Evolutionary conservation across 1,140 invertebrate species (phyloP), one percentile per base, ranked within the genome.

Genomic region (Zelostemma sp.): DNA sequence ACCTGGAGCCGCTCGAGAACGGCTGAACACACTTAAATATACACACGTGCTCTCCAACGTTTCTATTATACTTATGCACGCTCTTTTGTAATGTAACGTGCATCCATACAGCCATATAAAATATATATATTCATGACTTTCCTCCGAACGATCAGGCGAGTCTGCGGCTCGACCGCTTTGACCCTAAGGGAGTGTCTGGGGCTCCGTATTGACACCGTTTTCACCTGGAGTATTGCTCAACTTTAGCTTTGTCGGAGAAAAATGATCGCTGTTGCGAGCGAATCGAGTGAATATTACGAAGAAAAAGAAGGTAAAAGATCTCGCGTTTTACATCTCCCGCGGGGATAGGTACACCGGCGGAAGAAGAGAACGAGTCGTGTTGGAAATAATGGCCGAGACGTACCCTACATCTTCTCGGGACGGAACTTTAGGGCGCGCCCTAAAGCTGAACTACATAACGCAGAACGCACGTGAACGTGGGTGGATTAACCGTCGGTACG

Each of bases 301-400:
- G n/a, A n/a, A n/a, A n/a, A n/a, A n/a, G n/a, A n/a, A n/a, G n/a
- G n/a, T n/a, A n/a, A n/a, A n/a, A n/a, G n/a, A n/a, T n/a, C n/a
- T n/a, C 49, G 61, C 53, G 56, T 59, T 64, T 61, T 35, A 43
- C 53, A 68, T 76, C 60, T 72, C 76, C 72, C 35, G 72, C 70
- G 73, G 78, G 76, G 66, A 75, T 68, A n/a, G n/a, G 38, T 47
- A 43, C 54, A 60, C 60, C 65, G 50, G 64, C 50, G 59, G 57
- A 70, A 65, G 49, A 38, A 14, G 12, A 70, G 66, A 73, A 70
- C 55, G 62, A 73, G 53, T 69, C 61, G 56, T 58, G 59, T 47
- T 62, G 58, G 18, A 56, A 73, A 62, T 73, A 73, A 73, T 73
- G 58, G 62, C 31, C 56, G 19, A 33, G 41, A 63, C 66, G 28